phyloP scores from a whole-genome alignment of 92 coral and sea anemone species.

The Palythoa caribaeorum region DNA sequence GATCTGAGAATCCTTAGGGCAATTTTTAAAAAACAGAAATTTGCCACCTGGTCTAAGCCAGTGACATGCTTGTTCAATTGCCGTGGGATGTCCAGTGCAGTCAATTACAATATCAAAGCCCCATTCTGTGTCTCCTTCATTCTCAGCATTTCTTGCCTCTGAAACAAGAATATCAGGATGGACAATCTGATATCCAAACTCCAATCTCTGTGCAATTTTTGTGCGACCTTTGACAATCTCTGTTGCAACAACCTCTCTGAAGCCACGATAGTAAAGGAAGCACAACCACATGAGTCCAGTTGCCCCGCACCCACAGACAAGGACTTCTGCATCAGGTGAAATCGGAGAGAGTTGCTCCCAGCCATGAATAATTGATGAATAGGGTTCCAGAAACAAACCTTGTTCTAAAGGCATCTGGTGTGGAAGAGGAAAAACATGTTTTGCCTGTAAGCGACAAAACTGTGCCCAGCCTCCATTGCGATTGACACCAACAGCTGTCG shows the following conservation, averaged over 20 bases:
- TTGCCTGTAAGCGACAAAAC: conserved; percentile 85
- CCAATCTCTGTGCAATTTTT: conserved; percentile 77
- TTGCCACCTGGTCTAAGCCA: conserved; percentile 88
- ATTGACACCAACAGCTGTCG: conserved; percentile 78
- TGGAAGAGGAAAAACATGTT: conserved; percentile 77
- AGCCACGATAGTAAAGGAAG: conserved; percentile 86
- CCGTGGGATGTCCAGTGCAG: conserved; percentile 86
- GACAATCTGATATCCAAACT: conserved; percentile 83
- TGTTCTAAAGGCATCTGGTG: conserved; percentile 88
- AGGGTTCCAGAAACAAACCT: conserved; percentile 82
- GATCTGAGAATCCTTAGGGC: conserved; percentile 74
- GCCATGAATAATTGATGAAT: conserved; percentile 84
- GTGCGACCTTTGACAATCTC: conserved; percentile 87
- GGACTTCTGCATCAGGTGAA: conserved; percentile 80
- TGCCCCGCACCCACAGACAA: conserved; percentile 88
- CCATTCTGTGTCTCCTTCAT: conserved; percentile 85
- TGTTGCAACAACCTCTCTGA: conserved; percentile 81
- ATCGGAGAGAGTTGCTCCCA: conserved; percentile 82
- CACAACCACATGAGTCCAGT: conserved; percentile 82
- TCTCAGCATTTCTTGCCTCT: conserved; percentile 80
- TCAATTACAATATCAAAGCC: conserved; percentile 91
- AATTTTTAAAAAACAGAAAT: conserved; percentile 73
- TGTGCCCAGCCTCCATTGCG: conserved; percentile 99
- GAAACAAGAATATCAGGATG: conserved; percentile 83
- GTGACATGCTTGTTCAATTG: conserved; percentile 78